Percentiles rank a stretch among this genome's conserved stretches.
phyloP scores from a whole-genome alignment of 2,888 invertebrate species.

The Hirtodrosophila histrioides region DNA sequence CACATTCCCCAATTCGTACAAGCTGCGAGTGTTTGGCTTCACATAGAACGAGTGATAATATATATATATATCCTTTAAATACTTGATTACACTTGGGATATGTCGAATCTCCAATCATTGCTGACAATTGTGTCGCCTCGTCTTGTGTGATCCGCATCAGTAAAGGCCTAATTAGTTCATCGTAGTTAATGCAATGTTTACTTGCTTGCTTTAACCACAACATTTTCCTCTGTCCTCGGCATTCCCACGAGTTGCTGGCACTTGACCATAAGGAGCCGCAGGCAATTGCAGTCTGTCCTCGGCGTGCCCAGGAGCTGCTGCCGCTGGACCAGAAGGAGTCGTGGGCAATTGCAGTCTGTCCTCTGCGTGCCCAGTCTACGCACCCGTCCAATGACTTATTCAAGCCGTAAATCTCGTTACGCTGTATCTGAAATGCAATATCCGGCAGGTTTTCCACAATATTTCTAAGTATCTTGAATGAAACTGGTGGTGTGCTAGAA shows the following conservation, averaged over 20 bases:
- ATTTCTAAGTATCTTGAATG: slow-evolving; percentile 36
- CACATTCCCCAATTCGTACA: slow-evolving; percentile 18
- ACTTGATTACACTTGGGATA: slow-evolving; percentile 21
- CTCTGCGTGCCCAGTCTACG: too few relatives aligned
- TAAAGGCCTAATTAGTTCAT: slow-evolving; percentile 26
- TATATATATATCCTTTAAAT: slow-evolving; percentile 19
- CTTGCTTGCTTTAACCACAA: too few relatives aligned
- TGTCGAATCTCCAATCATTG: background rate
- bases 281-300: too few relatives aligned
- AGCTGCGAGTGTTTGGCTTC: slow-evolving; percentile 18
- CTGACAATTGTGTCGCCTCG: slow-evolving; percentile 6
- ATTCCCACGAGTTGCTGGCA: too few relatives aligned
- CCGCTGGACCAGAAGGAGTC: too few relatives aligned
- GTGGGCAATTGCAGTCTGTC: too few relatives aligned
- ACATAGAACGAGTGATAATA: slow-evolving; percentile 47
- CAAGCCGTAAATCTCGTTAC: background rate
- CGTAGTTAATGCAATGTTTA: slow-evolving; percentile 30
- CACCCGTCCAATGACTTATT: slow-evolving; percentile 49
- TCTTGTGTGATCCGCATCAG: slow-evolving; percentile 3
- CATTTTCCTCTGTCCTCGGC: too few relatives aligned
- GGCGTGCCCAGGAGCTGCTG: too few relatives aligned
- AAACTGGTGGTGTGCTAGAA: slow-evolving; percentile 32
- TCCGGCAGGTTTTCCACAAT: slow-evolving; percentile 45
- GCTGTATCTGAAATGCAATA: slow-evolving; percentile 51
- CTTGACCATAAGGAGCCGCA: too few relatives aligned